phyloP scores from a whole-genome alignment of 2,113 vertebrate genomes.

The Apteryx owenii region DNA sequence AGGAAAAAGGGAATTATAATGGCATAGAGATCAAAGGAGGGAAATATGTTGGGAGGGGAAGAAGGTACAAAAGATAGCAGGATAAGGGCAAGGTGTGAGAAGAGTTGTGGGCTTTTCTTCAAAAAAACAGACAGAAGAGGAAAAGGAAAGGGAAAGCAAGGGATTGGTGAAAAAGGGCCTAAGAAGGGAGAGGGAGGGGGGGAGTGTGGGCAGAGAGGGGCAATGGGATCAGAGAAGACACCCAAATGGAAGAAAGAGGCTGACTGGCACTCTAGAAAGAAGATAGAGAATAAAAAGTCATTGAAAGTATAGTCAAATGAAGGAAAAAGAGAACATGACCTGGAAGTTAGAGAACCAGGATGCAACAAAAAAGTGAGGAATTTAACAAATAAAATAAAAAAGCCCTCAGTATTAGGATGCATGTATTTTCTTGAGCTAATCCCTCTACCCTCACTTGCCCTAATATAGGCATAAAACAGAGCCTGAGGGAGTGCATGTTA shows the following conservation, averaged over 20 bases:
- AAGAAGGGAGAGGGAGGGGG: background rate
- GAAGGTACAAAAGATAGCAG: background rate
- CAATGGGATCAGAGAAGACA: background rate
- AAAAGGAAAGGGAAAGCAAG: background rate
- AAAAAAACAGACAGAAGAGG: background rate
- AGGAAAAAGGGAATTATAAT: background rate
- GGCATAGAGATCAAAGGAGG: background rate
- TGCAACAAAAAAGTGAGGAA: background rate
- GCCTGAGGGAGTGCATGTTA: background rate
- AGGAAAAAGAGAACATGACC: background rate
- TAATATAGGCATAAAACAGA: background rate
- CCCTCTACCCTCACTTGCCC: background rate
- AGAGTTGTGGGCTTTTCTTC: background rate
- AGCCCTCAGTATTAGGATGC: background rate
- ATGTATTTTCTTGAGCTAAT: background rate
- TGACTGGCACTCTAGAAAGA: background rate
- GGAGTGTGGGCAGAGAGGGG: background rate
- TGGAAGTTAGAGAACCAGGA: background rate
- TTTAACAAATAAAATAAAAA: background rate
- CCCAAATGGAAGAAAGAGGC: background rate
- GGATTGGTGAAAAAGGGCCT: background rate
- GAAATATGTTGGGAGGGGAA: background rate
- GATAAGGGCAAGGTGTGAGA: background rate
- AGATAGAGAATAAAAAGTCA: background rate
- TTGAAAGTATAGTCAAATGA: background rate